Evolutionary conservation across 2,888 invertebrate species (phyloP), one percentile per base, ranked within the genome.

Genomic region (Lasioglossum oenotherae): DNA sequence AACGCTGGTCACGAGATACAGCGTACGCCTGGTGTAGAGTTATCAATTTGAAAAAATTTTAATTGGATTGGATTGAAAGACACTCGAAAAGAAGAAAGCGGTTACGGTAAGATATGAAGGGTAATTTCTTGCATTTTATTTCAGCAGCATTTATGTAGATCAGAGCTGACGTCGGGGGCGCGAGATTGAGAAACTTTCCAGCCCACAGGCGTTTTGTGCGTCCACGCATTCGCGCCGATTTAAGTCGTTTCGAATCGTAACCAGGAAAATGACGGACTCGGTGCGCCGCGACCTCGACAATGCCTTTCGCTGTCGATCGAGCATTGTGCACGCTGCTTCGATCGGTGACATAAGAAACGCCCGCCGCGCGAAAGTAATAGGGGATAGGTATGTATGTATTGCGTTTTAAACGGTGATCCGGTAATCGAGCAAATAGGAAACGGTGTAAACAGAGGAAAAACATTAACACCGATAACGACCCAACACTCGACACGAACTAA

Each of bases 201-300:
- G 78, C 84, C 86, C 69, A 84, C 86, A 53, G 67, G 69, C 60
- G 74, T 84, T 80, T 79, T 79, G 60, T 41, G 57, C 85, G 88
- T 91, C 90, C 85, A 89, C 90, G 91, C 87, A 81, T 87, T 85
- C 88, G 88, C 85, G 87, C 90, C 89, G 88, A 92, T 92, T 93
- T 91, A 89, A 84, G 90, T 78, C 79, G 86, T 90, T 91, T 90
- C 87, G 87, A 81, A 80, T 88, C 27, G 87, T 84, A 89, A 91
- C 90, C 91, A 78, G 87, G 87, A 89, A 89, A 91, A 91, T 87
- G 89, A 90, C 89, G 88, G 85, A 75, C 84, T 74, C n/a, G 38
- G n/a, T 38, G 41, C 89, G 89, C 92, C 92, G 92, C 90, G 92
- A 93, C 93, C 91, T 93, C 92, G 90, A 89, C 87, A 90, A 88